These are phyloP conservation scores for Calameuta filiformis DNA, from an alignment of 2,888 invertebrate species.

Conservation along the genomic window DNA sequence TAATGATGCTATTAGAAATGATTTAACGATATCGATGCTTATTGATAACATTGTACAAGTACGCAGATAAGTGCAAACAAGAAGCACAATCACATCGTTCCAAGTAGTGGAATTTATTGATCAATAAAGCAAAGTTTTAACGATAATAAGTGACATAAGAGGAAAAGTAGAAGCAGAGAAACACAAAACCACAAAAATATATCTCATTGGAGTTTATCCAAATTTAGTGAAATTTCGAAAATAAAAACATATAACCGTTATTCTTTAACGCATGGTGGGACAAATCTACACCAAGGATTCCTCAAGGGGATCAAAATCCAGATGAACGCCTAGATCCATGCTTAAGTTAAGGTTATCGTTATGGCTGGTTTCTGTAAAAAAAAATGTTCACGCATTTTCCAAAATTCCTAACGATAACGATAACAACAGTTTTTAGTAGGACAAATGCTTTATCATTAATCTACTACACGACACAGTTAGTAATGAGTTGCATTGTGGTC, in stretches of 20 bases:
- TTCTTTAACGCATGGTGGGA: not conserved
- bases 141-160: not conserved
- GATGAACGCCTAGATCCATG: conserved; percentile 17
- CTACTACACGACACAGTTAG: not conserved
- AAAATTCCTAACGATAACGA: conserved; percentile 7
- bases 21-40: not conserved
- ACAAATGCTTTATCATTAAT: not conserved
- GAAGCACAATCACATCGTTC: not conserved
- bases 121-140: not conserved
- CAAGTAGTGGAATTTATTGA: not conserved
- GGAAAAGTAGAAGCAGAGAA: not conserved
- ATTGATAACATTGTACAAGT: not conserved
- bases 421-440: not conserved
- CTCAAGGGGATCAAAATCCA: conserved; percentile 34
- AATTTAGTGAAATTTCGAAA: not conserved
- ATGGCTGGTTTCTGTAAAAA: conserved; percentile 35
- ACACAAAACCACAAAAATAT: not conserved
- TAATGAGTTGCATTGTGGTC: not conserved
- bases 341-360: not conserved
- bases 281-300: conserved; percentile 39
- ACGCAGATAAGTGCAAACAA: not conserved
- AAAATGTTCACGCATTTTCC: not conserved
- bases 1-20: not conserved
- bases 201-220: not conserved
- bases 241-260: not conserved